These are phyloP conservation scores for Nannobrachium achirus DNA, from an alignment of 2,113 vertebrate species.

Conservation along the genomic window DNA sequence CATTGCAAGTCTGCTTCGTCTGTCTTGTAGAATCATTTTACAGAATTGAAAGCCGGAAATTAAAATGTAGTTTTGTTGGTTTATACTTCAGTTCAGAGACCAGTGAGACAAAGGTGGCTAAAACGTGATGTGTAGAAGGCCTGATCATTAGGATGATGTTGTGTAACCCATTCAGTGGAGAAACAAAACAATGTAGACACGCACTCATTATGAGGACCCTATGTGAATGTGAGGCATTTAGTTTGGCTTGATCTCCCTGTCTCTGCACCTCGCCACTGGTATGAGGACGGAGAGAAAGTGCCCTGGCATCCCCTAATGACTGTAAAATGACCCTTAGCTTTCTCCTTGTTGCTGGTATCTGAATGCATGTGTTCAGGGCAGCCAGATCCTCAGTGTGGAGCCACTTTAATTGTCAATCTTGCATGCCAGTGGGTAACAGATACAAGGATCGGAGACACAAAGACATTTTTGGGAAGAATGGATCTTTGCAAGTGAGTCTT, in stretches of 20 bases:
- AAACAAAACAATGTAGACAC: slow-evolving; percentile 1
- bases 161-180: neutral
- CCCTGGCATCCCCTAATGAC: slow-evolving; percentile 21
- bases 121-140: neutral
- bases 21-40: neutral
- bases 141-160: neutral
- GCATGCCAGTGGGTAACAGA: slow-evolving; percentile 4
- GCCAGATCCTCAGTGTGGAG: slow-evolving; percentile 12
- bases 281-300: slow-evolving; percentile 18
- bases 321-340: neutral
- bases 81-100: neutral
- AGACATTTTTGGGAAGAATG: neutral
- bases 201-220: slow-evolving; percentile 8
- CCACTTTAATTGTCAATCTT: slow-evolving; percentile 2
- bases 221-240: slow-evolving; percentile 30
- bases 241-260: slow-evolving; percentile 31
- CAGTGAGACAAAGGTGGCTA: neutral
- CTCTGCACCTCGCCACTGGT: slow-evolving; percentile 25
- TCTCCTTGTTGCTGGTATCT: neutral
- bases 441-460: neutral
- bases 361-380: slow-evolving; percentile 8
- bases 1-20: neutral
- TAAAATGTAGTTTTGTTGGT: neutral
- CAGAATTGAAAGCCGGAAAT: neutral
- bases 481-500: neutral